A percentile compares a stretch with the other conserved stretches of the same genome.
These are phyloP conservation scores for Callaeas wilsoni DNA, from an alignment of 2,113 vertebrate genomes.

Conservation along the genomic window DNA sequence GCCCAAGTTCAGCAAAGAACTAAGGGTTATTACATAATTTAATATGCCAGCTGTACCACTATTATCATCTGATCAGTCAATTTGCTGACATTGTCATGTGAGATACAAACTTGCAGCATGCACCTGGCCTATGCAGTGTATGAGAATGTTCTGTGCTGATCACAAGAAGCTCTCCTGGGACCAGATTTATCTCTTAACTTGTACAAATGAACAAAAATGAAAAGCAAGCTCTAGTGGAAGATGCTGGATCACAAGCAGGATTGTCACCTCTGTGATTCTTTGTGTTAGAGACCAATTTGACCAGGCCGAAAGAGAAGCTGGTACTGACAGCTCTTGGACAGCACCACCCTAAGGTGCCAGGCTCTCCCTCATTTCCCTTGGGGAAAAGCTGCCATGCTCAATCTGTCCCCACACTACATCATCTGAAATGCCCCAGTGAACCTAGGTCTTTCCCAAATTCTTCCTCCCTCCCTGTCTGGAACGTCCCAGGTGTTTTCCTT, in stretches of 20 bases:
- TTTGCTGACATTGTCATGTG: background rate
- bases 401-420: too few species aligned
- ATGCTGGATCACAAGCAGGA: background rate
- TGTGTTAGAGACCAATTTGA: fast-evolving
- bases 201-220: background rate
- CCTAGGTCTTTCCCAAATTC: background rate
- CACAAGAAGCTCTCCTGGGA: background rate
- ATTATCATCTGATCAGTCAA: too few species aligned
- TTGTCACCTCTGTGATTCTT: background rate
- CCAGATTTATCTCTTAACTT: background rate
- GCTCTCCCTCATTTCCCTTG: background rate
- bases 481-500: background rate
- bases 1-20: background rate
- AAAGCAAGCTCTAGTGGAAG: background rate
- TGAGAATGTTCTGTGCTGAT: background rate
- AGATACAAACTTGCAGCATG: background rate
- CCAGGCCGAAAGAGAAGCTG: background rate
- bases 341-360: background rate
- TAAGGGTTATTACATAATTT: background rate
- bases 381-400: background rate
- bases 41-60: background rate
- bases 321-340: background rate
- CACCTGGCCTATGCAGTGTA: background rate
- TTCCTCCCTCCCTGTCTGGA: background rate
- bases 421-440: background rate